A percentile compares a stretch with the other conserved stretches of the same genome.
Conservation (phyloP, 2,113 vertebrate species). For the Heterotis niloticus region DNA sequence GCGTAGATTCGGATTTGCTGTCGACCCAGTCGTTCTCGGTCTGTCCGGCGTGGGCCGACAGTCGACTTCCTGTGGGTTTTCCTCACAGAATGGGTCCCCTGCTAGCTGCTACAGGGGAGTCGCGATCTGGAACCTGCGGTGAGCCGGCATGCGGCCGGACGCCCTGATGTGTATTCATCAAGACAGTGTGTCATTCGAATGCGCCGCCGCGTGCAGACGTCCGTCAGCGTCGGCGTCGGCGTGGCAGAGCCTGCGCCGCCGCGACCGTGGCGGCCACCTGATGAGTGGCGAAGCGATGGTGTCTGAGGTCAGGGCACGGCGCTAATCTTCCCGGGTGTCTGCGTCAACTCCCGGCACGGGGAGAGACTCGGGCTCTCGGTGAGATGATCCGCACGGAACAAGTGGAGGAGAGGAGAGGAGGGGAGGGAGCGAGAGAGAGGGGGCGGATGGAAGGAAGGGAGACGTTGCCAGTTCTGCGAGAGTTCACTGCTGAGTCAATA, state of each 20-base stretch:
- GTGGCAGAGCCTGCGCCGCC: background rate
- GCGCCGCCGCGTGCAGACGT: slow-evolving; percentile 18
- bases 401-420: slow-evolving; percentile 34
- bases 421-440: slow-evolving; percentile 25
- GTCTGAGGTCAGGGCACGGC: slow-evolving; percentile 6
- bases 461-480: background rate
- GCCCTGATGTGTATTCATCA: background rate
- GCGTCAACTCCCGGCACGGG: background rate
- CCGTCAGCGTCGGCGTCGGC: background rate
- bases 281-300: slow-evolving; percentile 16
- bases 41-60: background rate
- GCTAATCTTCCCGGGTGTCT: background rate
- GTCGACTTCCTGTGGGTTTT: background rate
- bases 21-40: background rate
- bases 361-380: background rate
- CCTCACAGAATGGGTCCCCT: background rate
- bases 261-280: slow-evolving; percentile 40
- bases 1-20: background rate
- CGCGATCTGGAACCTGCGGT: background rate
- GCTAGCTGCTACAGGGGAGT: background rate
- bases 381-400: background rate
- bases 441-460: slow-evolving; percentile 21
- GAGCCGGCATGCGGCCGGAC: background rate
- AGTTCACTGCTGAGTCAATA: slow-evolving; percentile 22
- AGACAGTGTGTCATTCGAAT: background rate